These are phyloP conservation scores for Gerris buenoi DNA, from an alignment of 1,140 invertebrate genomes.

Conservation along the genomic window DNA sequence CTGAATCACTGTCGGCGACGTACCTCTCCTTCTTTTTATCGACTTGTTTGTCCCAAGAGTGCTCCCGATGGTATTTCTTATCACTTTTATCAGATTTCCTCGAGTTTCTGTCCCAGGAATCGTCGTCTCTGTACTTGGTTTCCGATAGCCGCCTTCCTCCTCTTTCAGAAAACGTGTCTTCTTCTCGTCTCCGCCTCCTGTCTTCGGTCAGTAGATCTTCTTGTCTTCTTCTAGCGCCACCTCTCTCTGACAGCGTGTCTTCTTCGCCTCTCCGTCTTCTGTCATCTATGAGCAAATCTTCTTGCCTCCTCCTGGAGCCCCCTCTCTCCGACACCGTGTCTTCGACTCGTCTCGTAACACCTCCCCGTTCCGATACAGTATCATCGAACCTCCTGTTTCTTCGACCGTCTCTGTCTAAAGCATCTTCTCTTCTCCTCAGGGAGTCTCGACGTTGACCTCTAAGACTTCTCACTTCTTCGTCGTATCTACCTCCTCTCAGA, in stretches of 20 bases:
- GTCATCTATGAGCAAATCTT: slow-evolving; percentile 5
- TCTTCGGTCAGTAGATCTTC: slow-evolving; percentile 5
- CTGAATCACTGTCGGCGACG: neutral
- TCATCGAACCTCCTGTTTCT: neutral
- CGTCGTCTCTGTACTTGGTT: neutral
- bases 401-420: neutral
- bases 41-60: neutral
- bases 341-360: neutral
- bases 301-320: slow-evolving; percentile 8
- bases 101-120: neutral
- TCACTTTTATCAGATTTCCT: neutral
- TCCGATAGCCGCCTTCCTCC: slow-evolving; percentile 10
- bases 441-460: slow-evolving; percentile 4
- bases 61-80: neutral
- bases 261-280: neutral
- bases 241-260: slow-evolving; percentile 2
- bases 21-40: neutral
- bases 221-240: slow-evolving; percentile 9
- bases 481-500: slow-evolving; percentile 12
- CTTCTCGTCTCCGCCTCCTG: slow-evolving; percentile 7
- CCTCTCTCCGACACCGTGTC: slow-evolving; percentile 3
- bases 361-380: neutral
- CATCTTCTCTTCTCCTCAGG: neutral
- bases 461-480: slow-evolving; percentile 1
- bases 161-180: slow-evolving; percentile 8